Evolutionary conservation across 2,888 invertebrate genomes (phyloP).

Genomic region (Dugesia japonica): DNA sequence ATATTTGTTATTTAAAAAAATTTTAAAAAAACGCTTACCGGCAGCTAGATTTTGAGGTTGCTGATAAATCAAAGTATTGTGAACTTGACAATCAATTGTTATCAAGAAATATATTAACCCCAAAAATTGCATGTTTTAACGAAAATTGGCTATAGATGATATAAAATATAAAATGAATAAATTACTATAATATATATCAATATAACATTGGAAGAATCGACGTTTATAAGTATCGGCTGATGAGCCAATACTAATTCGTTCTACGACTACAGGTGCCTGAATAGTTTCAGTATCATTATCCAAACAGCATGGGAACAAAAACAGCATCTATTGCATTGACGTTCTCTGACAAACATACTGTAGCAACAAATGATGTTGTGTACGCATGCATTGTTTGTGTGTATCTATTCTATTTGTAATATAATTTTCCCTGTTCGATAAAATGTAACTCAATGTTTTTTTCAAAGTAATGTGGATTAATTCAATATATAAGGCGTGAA

Average conservation of each 20-base stretch:
- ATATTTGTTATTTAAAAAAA: not conserved
- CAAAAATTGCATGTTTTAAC: not conserved
- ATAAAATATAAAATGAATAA: not conserved
- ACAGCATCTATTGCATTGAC: not conserved
- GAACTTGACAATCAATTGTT: not conserved
- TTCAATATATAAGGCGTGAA: not conserved
- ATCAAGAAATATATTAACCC: not conserved
- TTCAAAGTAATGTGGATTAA: not conserved
- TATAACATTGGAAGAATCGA: not conserved
- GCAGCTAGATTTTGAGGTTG: not conserved
- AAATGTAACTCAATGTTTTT: not conserved
- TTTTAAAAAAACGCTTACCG: not conserved
- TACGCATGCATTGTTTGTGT: not conserved
- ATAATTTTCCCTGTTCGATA: not conserved
- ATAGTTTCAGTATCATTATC: not conserved
- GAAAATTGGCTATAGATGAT: no score
- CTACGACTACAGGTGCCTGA: not conserved
- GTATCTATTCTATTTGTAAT: not conserved
- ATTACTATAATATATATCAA: not conserved
- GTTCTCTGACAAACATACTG: not conserved
- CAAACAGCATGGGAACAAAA: not conserved
- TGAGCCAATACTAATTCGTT: not conserved
- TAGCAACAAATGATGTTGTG: not conserved
- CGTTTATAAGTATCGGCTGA: not conserved
- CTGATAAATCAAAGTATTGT: not conserved